Percentiles rank a stretch among this genome's conserved stretches.
phyloP scores from a whole-genome alignment of 1,140 invertebrate species.

The Muscidifurax raptorellus region DNA sequence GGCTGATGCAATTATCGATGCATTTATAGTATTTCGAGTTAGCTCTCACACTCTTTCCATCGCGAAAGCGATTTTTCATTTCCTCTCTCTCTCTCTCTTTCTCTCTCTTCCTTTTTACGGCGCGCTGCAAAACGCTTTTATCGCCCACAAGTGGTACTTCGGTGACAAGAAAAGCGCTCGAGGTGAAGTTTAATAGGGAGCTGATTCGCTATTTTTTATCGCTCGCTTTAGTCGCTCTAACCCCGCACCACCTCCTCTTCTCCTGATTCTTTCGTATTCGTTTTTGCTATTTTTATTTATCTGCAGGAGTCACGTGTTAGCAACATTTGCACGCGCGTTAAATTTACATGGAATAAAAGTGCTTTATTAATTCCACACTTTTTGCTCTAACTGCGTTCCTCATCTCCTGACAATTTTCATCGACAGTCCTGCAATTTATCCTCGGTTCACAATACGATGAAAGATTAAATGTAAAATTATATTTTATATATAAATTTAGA shows the following conservation, averaged over 20 bases:
- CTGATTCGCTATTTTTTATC: slow-evolving; percentile 33
- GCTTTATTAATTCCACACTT: not conserved
- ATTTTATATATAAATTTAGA: no score
- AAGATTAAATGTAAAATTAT: not conserved
- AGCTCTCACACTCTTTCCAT: not conserved
- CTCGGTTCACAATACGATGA: no score
- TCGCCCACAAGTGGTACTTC: slow-evolving; percentile 38
- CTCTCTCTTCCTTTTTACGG: slow-evolving; percentile 23
- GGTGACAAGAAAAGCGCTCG: slow-evolving; percentile 29
- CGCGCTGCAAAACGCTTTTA: slow-evolving; percentile 55
- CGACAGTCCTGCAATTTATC: no score
- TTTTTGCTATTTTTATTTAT: not conserved
- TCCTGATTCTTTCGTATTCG: not conserved
- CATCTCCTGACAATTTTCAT: no score
- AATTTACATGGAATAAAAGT: not conserved
- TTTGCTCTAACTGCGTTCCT: no score
- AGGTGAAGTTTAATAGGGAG: slow-evolving; percentile 25
- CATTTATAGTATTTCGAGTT: slow-evolving; percentile 22
- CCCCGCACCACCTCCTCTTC: not conserved
- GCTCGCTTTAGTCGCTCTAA: not conserved
- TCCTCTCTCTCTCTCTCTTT: not conserved
- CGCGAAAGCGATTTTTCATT: not conserved
- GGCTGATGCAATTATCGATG: slow-evolving; percentile 15
- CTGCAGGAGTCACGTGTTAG: not conserved
- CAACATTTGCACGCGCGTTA: not conserved